phyloP scores from a whole-genome alignment of 2,113 vertebrate species.

The Urocynchramus pylzowi region DNA sequence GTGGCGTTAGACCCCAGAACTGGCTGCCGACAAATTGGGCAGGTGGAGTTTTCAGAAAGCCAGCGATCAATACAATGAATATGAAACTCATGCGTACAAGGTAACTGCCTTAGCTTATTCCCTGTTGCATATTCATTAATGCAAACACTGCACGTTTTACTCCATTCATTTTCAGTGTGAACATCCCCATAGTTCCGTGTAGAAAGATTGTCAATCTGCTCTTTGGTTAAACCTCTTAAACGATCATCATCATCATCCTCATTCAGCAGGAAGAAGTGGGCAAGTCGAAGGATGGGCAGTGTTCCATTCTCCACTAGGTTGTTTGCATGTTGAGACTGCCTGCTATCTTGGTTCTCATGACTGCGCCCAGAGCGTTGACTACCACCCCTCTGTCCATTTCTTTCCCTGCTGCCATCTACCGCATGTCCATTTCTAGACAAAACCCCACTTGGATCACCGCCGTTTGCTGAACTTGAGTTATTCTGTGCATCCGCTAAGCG shows the following conservation, averaged over 20 bases:
- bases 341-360: constrained; percentile 31
- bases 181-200: constrained; percentile 88
- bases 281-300: constrained; percentile 86
- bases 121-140: constrained; percentile 93
- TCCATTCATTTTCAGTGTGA: constrained; percentile 80
- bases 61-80: constrained; percentile 96
- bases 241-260: constrained; percentile 85
- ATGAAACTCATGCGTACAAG: constrained; percentile 92
- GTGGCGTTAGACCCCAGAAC: constrained; percentile 69
- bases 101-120: constrained; percentile 91
- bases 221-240: constrained; percentile 90
- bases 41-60: constrained; percentile 96
- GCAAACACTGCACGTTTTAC: constrained; percentile 90
- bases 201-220: constrained; percentile 95
- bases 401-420: constrained; percentile 46
- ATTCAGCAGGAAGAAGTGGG: constrained; percentile 91
- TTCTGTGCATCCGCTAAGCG: neutral
- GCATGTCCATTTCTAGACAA: neutral
- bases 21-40: constrained; percentile 91
- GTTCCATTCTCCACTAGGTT: constrained; percentile 87
- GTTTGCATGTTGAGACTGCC: constrained; percentile 78
- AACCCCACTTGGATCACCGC: constrained; percentile 8
- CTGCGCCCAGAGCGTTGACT: neutral
- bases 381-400: neutral
- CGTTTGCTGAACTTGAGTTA: neutral